Percentiles rank a stretch among this genome's conserved stretches.
Conservation (phyloP, 2,888 invertebrate species). For the Phengaris arion region DNA sequence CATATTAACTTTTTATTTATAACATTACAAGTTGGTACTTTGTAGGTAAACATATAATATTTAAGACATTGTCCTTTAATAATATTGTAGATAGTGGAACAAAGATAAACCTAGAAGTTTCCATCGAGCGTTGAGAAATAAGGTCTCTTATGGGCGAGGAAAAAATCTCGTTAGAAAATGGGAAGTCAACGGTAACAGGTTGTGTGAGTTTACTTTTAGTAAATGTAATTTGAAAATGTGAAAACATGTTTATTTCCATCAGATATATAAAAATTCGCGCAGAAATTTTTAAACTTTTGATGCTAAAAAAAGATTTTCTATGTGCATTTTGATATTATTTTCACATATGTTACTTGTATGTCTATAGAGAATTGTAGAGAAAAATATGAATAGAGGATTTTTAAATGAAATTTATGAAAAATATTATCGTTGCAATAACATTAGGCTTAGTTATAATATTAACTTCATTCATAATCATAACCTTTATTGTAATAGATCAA, state of each 20-base stretch:
- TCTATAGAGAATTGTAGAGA: slow-evolving; percentile 3
- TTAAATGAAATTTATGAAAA: neutral
- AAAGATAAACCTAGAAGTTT: slow-evolving; percentile 50
- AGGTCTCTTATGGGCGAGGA: slow-evolving; percentile 54
- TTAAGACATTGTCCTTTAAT: neutral
- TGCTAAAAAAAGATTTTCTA: slow-evolving; percentile 11
- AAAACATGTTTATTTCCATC: slow-evolving; percentile 25
- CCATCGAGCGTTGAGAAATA: slow-evolving; percentile 56
- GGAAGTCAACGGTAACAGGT: slow-evolving; percentile 68
- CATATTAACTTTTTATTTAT: too few species aligned
- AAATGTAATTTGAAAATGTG: slow-evolving; percentile 50
- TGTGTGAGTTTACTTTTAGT: slow-evolving; percentile 51
- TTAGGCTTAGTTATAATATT: too few species aligned
- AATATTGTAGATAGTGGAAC: neutral
- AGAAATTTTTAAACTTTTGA: neutral
- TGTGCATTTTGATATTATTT: neutral
- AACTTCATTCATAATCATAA: neutral
- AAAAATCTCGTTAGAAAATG: slow-evolving; percentile 77
- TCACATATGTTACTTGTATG: neutral
- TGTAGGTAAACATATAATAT: too few species aligned
- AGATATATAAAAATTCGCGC: neutral
- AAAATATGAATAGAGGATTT: neutral
- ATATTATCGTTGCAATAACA: neutral
- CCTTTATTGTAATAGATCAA: neutral
- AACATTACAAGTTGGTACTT: too few species aligned